A percentile compares a stretch with the other conserved stretches of the same genome.
These are phyloP conservation scores for Oreochromis niloticus DNA, from an alignment of 2,113 vertebrate genomes.

Conservation along the genomic window DNA sequence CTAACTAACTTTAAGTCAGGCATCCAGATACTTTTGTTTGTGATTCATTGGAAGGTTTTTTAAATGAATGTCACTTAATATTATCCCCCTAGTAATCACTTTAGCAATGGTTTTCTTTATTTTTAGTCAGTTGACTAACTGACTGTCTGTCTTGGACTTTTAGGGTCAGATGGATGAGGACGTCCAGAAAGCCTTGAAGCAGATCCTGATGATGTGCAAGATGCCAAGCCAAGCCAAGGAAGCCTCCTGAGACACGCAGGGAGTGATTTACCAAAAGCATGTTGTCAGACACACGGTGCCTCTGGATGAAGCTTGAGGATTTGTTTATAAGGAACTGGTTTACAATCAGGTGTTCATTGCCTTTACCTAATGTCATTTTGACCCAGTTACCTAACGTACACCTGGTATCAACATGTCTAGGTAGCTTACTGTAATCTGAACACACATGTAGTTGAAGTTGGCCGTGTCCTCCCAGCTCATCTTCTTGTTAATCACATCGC, in stretches of 20 bases:
- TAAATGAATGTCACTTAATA: neutral
- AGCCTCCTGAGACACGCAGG: conserved; percentile 41
- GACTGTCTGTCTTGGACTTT: neutral
- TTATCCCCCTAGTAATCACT: neutral
- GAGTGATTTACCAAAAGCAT: neutral
- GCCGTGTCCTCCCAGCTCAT: neutral
- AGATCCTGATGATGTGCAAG: conserved; percentile 97
- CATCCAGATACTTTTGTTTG: neutral
- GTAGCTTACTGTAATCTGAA: neutral
- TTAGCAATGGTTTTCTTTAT: neutral
- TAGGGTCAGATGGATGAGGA: conserved; percentile 99
- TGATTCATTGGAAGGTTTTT: neutral
- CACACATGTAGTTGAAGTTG: neutral
- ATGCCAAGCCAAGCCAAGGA: conserved; percentile 87
- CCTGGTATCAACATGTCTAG: neutral
- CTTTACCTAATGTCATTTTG: neutral
- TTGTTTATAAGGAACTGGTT: conserved; percentile 24
- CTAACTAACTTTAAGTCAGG: neutral
- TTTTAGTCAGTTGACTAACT: neutral
- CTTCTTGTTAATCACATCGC: neutral
- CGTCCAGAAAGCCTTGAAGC: conserved; percentile 95
- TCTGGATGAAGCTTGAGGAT: conserved; percentile 23
- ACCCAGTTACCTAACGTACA: neutral
- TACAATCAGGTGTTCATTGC: conserved; percentile 9
- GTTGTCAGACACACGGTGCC: conserved; percentile 19